Conservation (phyloP, 2,888 invertebrate genomes). For the Platynereis dumerilii region DNA sequence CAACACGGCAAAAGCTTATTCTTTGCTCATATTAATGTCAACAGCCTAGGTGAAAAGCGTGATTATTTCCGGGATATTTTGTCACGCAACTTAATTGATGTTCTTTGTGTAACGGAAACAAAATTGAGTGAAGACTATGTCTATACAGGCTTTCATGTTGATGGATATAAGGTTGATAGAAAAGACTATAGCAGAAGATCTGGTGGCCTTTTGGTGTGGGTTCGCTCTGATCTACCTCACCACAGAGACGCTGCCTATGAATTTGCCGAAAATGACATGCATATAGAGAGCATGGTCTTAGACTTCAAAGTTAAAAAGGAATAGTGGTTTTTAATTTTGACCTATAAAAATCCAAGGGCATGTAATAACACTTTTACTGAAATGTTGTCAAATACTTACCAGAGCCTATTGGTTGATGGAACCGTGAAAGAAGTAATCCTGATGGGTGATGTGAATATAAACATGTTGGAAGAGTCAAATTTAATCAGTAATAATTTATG, state of each 20-base stretch:
- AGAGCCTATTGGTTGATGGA: not conserved
- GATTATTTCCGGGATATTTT: not conserved
- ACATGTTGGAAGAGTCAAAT: not conserved
- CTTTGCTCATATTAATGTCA: not conserved
- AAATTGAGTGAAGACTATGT: not conserved
- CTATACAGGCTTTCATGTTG: not conserved
- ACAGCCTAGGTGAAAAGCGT: not conserved
- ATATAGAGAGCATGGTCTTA: slow-evolving; percentile 3
- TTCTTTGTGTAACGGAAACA: not conserved
- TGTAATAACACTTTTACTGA: not conserved
- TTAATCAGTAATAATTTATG: not conserved
- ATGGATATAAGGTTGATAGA: not conserved
- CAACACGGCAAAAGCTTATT: not conserved
- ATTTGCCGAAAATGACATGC: not conserved
- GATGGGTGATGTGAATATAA: not conserved
- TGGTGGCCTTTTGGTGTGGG: not conserved
- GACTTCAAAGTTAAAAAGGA: not conserved
- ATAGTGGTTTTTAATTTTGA: not conserved
- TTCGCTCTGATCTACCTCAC: slow-evolving; percentile 1
- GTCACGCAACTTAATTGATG: not conserved
- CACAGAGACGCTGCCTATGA: not conserved
- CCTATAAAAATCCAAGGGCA: not conserved
- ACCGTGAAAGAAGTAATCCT: not conserved
- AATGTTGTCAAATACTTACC: not conserved
- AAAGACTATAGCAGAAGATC: not conserved